Conservation (phyloP, 2,113 vertebrate genomes). For the Neomonachus schauinslandi region DNA sequence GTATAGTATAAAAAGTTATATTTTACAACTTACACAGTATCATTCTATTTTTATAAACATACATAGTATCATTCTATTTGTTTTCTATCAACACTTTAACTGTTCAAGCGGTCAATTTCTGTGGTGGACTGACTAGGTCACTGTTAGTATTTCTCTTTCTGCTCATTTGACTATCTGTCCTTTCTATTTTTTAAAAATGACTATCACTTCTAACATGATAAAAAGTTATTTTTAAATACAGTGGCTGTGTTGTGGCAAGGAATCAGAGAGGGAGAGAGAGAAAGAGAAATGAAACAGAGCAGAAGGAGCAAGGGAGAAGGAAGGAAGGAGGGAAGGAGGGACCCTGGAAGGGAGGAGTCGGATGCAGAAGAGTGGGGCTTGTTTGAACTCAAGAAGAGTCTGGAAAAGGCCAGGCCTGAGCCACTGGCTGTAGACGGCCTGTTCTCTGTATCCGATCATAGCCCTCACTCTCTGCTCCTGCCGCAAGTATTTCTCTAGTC, state of each 20-base stretch:
- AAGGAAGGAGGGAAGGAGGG: background rate
- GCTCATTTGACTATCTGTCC: background rate
- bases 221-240: background rate
- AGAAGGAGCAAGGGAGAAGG: background rate
- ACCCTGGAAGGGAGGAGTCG: background rate
- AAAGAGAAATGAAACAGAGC: background rate
- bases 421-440: background rate
- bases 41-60: background rate
- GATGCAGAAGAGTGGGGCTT: background rate
- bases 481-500: background rate
- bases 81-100: conserved; percentile 14
- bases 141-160: background rate
- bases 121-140: background rate
- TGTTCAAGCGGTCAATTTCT: background rate
- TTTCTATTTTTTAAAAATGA: conserved; percentile 21
- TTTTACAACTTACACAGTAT: background rate
- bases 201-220: conserved; percentile 6
- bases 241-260: background rate
- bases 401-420: background rate
- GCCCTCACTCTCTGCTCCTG: background rate
- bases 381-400: background rate
- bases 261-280: background rate
- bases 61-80: background rate
- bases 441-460: background rate
- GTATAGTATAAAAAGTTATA: background rate